Evolutionary conservation across 2,888 invertebrate genomes (phyloP).

Genomic region (Clostera curtula): DNA sequence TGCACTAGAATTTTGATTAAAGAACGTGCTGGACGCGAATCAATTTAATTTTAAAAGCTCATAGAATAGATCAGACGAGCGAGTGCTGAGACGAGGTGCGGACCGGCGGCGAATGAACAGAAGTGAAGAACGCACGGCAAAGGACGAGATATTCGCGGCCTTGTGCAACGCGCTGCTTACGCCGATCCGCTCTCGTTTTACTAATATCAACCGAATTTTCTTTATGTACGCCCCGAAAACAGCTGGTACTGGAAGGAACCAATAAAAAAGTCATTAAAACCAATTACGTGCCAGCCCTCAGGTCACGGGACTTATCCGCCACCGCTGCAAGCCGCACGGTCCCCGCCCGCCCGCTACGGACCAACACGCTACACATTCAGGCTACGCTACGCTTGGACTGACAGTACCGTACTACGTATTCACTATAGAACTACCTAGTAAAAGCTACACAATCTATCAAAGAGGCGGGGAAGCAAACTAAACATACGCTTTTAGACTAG

Average conservation of each 20-base stretch:
- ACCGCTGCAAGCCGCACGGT: slow-evolving; percentile 31
- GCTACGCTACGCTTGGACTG: slow-evolving; percentile 14
- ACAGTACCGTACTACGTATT: slow-evolving; percentile 6
- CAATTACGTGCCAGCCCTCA: slow-evolving; percentile 34
- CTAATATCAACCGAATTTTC: slow-evolving; percentile 47
- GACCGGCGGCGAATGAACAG: slow-evolving; percentile 24
- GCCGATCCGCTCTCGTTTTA: slow-evolving; percentile 37
- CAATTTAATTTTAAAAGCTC: slow-evolving; percentile 24
- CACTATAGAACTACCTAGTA: slow-evolving; percentile 11
- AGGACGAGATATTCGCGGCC: slow-evolving; percentile 19
- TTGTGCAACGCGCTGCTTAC: slow-evolving; percentile 25
- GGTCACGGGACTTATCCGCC: slow-evolving; percentile 21
- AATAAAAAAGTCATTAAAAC: slow-evolving; percentile 51
- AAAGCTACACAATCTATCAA: slow-evolving; percentile 19
- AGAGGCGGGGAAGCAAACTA: slow-evolving; percentile 25
- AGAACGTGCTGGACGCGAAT: slow-evolving; percentile 5
- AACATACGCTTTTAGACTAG: slow-evolving; percentile 17
- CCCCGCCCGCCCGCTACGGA: slow-evolving; percentile 38
- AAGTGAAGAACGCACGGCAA: slow-evolving; percentile 18
- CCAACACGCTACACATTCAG: slow-evolving; percentile 32
- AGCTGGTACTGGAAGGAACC: slow-evolving; percentile 79
- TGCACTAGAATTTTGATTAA: too few species aligned
- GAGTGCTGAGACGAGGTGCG: slow-evolving; percentile 29
- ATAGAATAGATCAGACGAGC: slow-evolving; percentile 27
- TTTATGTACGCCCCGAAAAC: slow-evolving; percentile 79